phyloP scores from a whole-genome alignment of 1,140 invertebrate genomes.

The Euura lappo region DNA sequence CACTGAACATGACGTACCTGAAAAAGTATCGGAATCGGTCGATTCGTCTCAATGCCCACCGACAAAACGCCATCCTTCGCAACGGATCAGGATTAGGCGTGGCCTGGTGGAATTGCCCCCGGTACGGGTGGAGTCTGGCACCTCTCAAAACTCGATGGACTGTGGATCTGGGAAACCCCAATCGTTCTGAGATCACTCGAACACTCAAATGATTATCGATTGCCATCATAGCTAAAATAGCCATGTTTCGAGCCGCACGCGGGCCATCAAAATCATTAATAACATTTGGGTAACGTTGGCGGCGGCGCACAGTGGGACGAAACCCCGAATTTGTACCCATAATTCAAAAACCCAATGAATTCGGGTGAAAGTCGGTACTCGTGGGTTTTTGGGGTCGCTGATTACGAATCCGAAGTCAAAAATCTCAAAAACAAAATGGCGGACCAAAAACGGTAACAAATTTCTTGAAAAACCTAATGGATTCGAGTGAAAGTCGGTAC shows the following conservation, averaged over 20 bases:
- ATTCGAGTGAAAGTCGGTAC: too few relatives aligned
- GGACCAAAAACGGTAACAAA: too few relatives aligned
- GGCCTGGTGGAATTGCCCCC: slow-evolving; percentile 4
- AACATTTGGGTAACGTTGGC: slow-evolving; percentile 10
- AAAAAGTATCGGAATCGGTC: slow-evolving; percentile 23
- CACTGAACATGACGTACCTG: slow-evolving; percentile 22
- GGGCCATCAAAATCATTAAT: slow-evolving; percentile 10
- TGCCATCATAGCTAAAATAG: slow-evolving; percentile 13
- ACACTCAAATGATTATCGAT: slow-evolving; percentile 13
- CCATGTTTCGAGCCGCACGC: slow-evolving; percentile 15
- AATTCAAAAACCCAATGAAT: too few relatives aligned
- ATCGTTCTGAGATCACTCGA: neutral
- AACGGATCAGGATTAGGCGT: slow-evolving; percentile 14
- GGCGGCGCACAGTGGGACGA: too few relatives aligned
- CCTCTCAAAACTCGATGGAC: slow-evolving; percentile 14
- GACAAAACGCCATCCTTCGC: slow-evolving; percentile 20
- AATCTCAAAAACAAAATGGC: too few relatives aligned
- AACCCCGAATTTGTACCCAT: too few relatives aligned
- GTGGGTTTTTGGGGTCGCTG: too few relatives aligned
- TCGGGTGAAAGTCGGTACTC: too few relatives aligned
- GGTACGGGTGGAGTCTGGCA: slow-evolving; percentile 21
- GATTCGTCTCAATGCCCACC: slow-evolving; percentile 18
- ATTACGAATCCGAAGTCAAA: too few relatives aligned
- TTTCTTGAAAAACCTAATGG: too few relatives aligned
- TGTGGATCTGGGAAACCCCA: slow-evolving; percentile 12